Conservation (phyloP, 2,888 invertebrate species). For the Agonum fuliginosum region DNA sequence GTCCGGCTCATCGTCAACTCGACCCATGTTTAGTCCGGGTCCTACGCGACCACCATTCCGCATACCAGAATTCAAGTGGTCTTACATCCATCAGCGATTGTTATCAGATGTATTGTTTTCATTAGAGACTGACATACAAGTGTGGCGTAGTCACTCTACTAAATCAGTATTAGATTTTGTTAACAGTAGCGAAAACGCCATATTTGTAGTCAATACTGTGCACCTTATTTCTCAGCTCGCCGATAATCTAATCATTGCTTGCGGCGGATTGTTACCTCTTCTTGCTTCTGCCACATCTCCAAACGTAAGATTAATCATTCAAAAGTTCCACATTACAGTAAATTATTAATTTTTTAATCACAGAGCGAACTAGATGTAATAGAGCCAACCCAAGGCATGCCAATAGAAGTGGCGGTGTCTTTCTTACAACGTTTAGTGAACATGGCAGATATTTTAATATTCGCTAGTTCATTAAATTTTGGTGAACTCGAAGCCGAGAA, state of each 20-base stretch:
- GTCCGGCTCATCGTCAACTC: constrained; percentile 78
- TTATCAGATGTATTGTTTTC: constrained; percentile 97
- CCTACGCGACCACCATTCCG: constrained; percentile 96
- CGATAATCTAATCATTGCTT: constrained; percentile 99
- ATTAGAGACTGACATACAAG: constrained; percentile 97
- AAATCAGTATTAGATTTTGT: constrained; percentile 98
- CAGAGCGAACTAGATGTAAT: constrained; percentile 98
- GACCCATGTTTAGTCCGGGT: constrained; percentile 95
- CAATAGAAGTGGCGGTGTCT: constrained; percentile 97
- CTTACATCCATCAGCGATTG: constrained; percentile 96
- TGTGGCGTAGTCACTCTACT: constrained; percentile 93
- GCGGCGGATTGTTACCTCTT: constrained; percentile 96
- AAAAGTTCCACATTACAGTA: background rate
- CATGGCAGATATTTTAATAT: constrained; percentile 98
- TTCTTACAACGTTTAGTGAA: constrained; percentile 98
- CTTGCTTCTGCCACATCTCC: constrained; percentile 99
- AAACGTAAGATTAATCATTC: constrained; percentile 82
- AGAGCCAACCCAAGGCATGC: constrained; percentile 99
- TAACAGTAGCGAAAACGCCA: constrained; percentile 98
- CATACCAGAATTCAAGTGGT: constrained; percentile 99
- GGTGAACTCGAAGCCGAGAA: constrained; percentile 99
- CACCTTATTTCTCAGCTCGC: constrained; percentile 99
- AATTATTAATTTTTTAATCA: constrained; percentile 64
- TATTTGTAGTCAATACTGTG: constrained; percentile 99
- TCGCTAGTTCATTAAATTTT: constrained; percentile 98